Evolutionary conservation across 2,888 invertebrate genomes (phyloP).

Genomic region (Barypeithes pellucidus): DNA sequence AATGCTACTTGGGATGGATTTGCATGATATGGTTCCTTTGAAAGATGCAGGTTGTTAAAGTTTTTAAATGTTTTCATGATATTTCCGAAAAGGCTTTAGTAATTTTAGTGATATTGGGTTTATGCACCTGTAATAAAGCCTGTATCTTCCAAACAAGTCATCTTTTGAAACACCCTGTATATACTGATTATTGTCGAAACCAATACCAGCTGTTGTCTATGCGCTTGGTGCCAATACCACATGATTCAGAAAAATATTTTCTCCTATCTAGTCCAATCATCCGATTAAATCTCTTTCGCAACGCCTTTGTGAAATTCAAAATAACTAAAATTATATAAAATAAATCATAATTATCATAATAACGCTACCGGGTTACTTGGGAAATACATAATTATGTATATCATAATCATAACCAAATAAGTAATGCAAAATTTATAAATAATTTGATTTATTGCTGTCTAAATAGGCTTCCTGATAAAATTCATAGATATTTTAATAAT

Average conservation of each 20-base stretch:
- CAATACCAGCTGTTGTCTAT: too few relatives aligned
- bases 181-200: too few relatives aligned
- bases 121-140: too few relatives aligned
- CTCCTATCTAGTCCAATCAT: neutral
- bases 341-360: slow-evolving; percentile 30
- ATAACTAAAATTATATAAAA: slow-evolving; percentile 22
- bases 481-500: slow-evolving; percentile 34
- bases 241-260: neutral
- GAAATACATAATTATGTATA: slow-evolving; percentile 11
- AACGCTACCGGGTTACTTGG: slow-evolving; percentile 15
- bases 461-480: slow-evolving; percentile 29
- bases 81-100: too few relatives aligned
- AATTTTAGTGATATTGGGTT: too few relatives aligned
- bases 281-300: neutral
- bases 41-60: too few relatives aligned
- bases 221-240: neutral
- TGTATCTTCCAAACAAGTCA: too few relatives aligned
- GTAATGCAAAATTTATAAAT: slow-evolving; percentile 32
- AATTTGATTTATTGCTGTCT: slow-evolving; percentile 31
- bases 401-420: slow-evolving; percentile 24
- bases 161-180: too few relatives aligned
- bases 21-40: too few relatives aligned
- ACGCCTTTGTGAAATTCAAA: slow-evolving; percentile 12
- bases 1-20: too few relatives aligned
- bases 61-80: too few relatives aligned